Evolutionary conservation across 2,888 invertebrate genomes (phyloP), one percentile per base, ranked within the genome.

Genomic region (Eulithis prunata): DNA sequence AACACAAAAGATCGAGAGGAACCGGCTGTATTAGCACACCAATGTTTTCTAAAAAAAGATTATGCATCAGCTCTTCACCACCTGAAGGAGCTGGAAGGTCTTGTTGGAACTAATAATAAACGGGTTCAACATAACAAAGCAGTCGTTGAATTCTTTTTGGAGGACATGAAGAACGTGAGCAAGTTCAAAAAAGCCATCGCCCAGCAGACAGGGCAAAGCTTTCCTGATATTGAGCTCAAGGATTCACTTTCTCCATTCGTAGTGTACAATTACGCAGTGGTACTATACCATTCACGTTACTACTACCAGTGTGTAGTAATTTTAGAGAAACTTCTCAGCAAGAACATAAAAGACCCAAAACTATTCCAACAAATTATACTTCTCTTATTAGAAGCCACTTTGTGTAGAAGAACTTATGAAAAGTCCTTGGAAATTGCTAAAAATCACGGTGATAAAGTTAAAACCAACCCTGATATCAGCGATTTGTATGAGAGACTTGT

Each of bases 51-150:
- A 69, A 94, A 94, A 76, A 95, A 95, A 71, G 95, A 96, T 70
- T 96, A 95, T 78, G 78, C 88, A 13, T 85, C 91, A 10, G 95
- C 96, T 61, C 82, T 96, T 11, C 93, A 94, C 72, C 89, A 94
- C 72, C 90, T 97, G 72, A 94, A 93, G 69, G 96, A 96, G 81
- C 84, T 97, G 69, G 95, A 96, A 80, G 85, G 84, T 36, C 78
- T 94, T 4, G 81, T 86, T 64, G 91, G 95, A 57, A 94, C 94
- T 0, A 94, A 94, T 67, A 97, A 97, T 86, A 94, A 96, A 69
- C 95, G 97, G 81, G 95, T 97, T 2, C 93, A 95, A 53, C 97
- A 97, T 79, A 98, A 99, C 82, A 96, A 96, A 87, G 96, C 96
- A 36, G 95, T 98, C 0, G 95, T 95, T 0, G 97, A 97, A 80